Conservation (phyloP, 2,888 invertebrate genomes). For the Alentia gelatinosa region DNA sequence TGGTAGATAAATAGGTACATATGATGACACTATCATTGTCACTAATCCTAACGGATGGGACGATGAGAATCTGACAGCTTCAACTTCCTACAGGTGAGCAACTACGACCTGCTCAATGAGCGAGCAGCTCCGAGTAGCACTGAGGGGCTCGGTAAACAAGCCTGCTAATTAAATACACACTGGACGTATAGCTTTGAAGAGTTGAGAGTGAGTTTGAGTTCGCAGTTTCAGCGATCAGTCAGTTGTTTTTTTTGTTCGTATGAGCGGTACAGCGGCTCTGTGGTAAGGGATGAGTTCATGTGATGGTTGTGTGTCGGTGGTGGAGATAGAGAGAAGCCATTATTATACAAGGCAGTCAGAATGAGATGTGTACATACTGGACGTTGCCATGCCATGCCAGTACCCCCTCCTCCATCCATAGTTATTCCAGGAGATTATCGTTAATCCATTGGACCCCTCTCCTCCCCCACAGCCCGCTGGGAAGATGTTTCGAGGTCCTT, state of each 20-base stretch:
- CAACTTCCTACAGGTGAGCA: conserved; percentile 16
- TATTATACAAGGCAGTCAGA: not conserved
- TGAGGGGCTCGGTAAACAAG: not conserved
- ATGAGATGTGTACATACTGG: too few species aligned
- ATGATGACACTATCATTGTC: not conserved
- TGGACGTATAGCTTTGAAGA: conserved; percentile 31
- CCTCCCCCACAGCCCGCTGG: too few species aligned
- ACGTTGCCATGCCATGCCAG: too few species aligned
- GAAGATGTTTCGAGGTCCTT: too few species aligned
- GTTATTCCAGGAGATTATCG: too few species aligned
- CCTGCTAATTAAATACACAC: not conserved
- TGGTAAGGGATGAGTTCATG: not conserved
- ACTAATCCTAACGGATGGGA: not conserved
- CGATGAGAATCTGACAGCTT: not conserved
- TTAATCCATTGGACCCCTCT: too few species aligned
- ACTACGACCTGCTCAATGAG: not conserved
- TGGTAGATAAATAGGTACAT: not conserved
- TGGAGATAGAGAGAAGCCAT: not conserved
- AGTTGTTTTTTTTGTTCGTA: not conserved
- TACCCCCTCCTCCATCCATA: too few species aligned
- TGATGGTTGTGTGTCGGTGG: not conserved
- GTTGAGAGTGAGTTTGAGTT: not conserved
- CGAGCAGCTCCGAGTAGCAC: not conserved
- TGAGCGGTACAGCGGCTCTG: too few species aligned
- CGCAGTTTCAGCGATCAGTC: not conserved